Evolutionary conservation across 1,140 invertebrate genomes (phyloP), one percentile per base, ranked within the genome.

Genomic region (Pseudomyrmex cubaensis): DNA sequence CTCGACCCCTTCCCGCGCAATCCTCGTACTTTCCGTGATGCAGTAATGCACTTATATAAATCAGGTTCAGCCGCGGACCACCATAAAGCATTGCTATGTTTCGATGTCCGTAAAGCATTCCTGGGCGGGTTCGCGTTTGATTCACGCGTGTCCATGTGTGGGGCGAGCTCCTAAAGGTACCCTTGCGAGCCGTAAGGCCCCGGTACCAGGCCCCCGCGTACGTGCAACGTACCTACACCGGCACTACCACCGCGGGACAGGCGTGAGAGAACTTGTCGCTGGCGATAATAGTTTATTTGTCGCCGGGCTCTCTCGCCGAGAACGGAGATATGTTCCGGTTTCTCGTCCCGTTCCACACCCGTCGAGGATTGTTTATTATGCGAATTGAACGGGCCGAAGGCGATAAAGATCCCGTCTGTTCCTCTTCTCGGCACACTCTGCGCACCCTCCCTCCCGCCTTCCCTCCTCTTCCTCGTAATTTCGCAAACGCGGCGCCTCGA

Each of bases 11-110:
- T 57, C 54, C 62, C 50, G 59, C 66, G 35, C 25, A 44, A 44
- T 57, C 57, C 78, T 72, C 73, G 59, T 70, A 67, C 70, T 75
- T 72, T 72, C 89, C 75, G 82, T 80, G 90, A 87, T 91, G 90
- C 90, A 90, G 94, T 94, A 94, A 94, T 94, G 94, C 93, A 94
- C 93, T 94, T 94, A 94, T 94, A 94, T 94, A 94, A 94, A 94
- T 94, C 94, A 94, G 91, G 93, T 94, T 94, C 94, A 94, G 93
- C 89, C 90, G 88, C 84, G 93, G 94, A 94, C 94, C 94, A 94
- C 93, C 94, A 94, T 94, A 94, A 94, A 94, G 94, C 94, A 94
- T 94, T 94, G 93, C 94, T 93, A 94, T 94, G 94, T 94, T 94
- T 93, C 93, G 93, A 94, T 94, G 93, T 93, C 92, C 91, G 92